phyloP scores from a whole-genome alignment of 2,113 vertebrate genomes.

The Pheucticus melanocephalus region DNA sequence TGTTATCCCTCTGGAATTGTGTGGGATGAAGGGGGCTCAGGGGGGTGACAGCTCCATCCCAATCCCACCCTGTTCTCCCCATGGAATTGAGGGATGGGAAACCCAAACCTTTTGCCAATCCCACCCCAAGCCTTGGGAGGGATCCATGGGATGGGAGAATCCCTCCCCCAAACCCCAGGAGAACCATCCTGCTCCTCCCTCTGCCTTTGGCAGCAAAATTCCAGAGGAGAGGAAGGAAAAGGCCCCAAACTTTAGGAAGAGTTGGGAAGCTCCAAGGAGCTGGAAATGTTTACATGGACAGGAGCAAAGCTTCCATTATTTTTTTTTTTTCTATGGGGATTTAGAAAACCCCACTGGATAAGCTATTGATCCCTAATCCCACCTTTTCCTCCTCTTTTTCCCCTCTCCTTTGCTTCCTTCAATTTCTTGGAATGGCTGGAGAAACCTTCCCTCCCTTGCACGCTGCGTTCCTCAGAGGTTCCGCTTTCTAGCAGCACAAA shows the following conservation, averaged over 20 bases:
- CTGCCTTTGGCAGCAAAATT: neutral
- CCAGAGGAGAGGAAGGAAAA: neutral
- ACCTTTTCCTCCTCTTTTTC: neutral
- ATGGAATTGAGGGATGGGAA: neutral
- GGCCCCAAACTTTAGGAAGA: neutral
- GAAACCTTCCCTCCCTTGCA: neutral
- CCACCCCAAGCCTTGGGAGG: neutral
- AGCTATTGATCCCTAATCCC: slow-evolving; percentile 28
- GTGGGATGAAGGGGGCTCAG: too few relatives aligned
- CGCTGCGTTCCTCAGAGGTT: neutral
- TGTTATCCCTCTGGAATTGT: neutral
- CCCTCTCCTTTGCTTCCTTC: neutral
- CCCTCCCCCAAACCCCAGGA: neutral
- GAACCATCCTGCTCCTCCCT: neutral
- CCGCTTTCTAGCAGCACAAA: neutral
- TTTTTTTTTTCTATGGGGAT: neutral
- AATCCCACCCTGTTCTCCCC: neutral
- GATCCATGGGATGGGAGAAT: neutral
- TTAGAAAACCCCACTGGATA: slow-evolving; percentile 4
- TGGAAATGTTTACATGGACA: slow-evolving; percentile 63
- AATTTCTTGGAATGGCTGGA: neutral
- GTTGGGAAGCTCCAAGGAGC: neutral
- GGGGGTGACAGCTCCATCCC: neutral
- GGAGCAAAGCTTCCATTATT: slow-evolving; percentile 26
- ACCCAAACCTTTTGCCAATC: neutral